These are phyloP conservation scores for Aspidapion aeneum DNA, from an alignment of 2,888 invertebrate species.

Conservation along the genomic window DNA sequence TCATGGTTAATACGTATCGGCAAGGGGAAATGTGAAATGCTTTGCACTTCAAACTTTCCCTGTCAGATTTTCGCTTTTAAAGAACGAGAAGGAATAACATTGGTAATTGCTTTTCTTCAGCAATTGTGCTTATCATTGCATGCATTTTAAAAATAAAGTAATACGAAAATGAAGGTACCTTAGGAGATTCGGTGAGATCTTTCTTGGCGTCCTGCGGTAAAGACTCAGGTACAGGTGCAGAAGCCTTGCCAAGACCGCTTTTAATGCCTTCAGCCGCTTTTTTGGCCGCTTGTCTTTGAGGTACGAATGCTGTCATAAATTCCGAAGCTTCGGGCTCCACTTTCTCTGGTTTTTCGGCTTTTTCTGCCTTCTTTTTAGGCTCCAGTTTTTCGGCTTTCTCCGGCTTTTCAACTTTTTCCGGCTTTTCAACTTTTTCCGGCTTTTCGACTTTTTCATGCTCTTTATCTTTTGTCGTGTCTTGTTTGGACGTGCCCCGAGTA, in stretches of 20 bases:
- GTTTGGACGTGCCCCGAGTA: constrained; percentile 10
- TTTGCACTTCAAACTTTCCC: no score
- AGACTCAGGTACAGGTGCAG: constrained; percentile 22
- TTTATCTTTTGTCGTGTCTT: constrained; percentile 44
- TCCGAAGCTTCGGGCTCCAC: constrained; percentile 54
- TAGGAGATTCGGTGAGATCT: constrained; percentile 16
- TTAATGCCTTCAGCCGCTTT: constrained; percentile 89
- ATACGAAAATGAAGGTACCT: no score
- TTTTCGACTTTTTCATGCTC: constrained; percentile 38
- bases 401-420: constrained; percentile 24
- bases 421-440: constrained; percentile 32
- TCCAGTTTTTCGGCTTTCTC: no score
- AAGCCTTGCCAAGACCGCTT: constrained; percentile 62
- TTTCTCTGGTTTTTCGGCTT: constrained; percentile 57
- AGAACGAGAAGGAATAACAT: no score
- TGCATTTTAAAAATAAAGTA: no score
- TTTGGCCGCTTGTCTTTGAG: constrained; percentile 86
- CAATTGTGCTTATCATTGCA: no score
- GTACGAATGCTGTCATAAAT: constrained; percentile 72
- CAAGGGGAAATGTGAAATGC: no score
- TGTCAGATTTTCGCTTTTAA: no score
- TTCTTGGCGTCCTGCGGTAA: constrained; percentile 37
- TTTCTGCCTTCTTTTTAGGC: constrained; percentile 26
- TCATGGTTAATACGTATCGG: no score
- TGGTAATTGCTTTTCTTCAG: no score